These are phyloP conservation scores for Netta rufina DNA, from an alignment of 2,797 vertebrate genomes.

Conservation along the genomic window DNA sequence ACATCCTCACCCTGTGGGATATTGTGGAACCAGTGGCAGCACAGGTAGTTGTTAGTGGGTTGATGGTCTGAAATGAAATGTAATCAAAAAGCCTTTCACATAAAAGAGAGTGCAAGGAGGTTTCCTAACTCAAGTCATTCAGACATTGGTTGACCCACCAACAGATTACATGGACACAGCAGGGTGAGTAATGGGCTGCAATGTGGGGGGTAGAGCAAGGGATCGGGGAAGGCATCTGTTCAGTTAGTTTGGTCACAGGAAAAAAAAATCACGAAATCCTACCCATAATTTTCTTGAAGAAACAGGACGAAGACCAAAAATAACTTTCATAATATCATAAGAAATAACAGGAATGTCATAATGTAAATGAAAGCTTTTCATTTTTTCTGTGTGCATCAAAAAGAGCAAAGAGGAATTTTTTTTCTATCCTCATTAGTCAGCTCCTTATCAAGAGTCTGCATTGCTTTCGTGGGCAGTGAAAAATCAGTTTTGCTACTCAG, in stretches of 20 bases:
- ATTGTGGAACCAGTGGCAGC: neutral
- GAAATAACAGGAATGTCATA: neutral
- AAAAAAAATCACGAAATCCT: neutral
- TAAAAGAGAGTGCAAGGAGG: neutral
- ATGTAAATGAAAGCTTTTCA: neutral
- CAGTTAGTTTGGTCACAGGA: neutral
- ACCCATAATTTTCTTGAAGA: neutral
- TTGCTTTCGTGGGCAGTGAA: neutral
- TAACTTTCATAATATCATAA: neutral
- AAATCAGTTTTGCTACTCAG: neutral
- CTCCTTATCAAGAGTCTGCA: conserved; percentile 28
- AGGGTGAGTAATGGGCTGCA: neutral
- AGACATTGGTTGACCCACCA: neutral
- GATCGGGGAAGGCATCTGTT: neutral
- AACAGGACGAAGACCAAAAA: conserved; percentile 8
- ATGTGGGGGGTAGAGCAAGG: neutral
- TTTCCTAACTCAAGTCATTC: neutral
- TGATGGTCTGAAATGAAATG: neutral
- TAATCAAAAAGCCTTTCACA: neutral
- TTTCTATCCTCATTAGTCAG: neutral
- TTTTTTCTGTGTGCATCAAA: neutral
- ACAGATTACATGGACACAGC: neutral
- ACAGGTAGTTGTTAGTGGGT: neutral
- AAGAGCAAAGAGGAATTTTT: conserved; percentile 9
- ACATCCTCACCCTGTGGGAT: neutral